Conservation (phyloP, 2,113 vertebrate species). For the Hippocampus mohnikei region DNA sequence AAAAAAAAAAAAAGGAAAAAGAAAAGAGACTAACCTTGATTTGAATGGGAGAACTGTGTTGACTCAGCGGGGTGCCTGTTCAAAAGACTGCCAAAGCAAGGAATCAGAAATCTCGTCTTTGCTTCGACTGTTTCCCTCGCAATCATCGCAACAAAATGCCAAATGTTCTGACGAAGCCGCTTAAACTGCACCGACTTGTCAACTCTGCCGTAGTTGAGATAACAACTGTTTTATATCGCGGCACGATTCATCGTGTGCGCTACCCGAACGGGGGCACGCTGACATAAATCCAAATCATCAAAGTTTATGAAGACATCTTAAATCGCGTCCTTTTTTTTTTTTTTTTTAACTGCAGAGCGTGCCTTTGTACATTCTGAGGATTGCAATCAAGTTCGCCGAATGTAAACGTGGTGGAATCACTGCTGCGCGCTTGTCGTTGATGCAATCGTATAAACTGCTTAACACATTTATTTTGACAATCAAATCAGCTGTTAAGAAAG, state of each 20-base stretch:
- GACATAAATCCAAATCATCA: neutral
- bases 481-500: slow-evolving; percentile 11
- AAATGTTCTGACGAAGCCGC: neutral
- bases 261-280: too few relatives aligned
- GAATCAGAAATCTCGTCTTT: neutral
- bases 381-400: too few relatives aligned
- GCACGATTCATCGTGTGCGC: neutral
- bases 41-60: neutral
- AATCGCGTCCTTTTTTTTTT: neutral
- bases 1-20: neutral
- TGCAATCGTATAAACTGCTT: neutral
- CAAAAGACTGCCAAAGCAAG: neutral
- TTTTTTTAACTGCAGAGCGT: too few relatives aligned
- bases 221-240: neutral
- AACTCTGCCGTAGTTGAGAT: neutral
- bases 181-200: neutral
- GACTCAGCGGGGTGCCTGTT: neutral
- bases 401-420: neutral
- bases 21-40: neutral
- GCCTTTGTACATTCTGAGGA: neutral
- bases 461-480: slow-evolving; percentile 6
- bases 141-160: slow-evolving; percentile 3
- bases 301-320: neutral
- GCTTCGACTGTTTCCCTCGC: neutral
- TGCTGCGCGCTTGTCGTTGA: neutral